A percentile compares a stretch with the other conserved stretches of the same genome.
Evolutionary conservation across 2,113 vertebrate species (phyloP).

Genomic region (Corythornis vintsioides): DNA sequence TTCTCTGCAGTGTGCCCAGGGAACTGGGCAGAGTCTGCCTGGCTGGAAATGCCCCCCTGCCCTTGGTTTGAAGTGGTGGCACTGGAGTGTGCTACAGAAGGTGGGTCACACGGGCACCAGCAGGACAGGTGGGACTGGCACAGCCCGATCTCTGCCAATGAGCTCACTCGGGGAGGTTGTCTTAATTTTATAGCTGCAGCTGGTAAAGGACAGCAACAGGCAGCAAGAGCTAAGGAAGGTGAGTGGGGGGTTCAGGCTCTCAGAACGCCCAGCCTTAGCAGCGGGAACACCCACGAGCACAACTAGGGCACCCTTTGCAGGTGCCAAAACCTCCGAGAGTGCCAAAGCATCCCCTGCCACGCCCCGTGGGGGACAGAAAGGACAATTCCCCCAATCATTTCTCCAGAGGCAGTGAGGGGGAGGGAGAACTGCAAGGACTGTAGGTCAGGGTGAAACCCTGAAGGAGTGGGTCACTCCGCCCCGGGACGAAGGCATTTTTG

Average conservation of each 20-base stretch:
- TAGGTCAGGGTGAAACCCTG: background rate
- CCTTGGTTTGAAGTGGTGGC: background rate
- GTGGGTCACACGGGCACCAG: background rate
- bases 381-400: background rate
- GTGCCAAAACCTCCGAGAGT: background rate
- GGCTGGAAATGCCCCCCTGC: background rate
- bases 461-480: no score
- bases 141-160: background rate
- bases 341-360: background rate
- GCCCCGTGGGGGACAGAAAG: background rate
- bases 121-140: no score
- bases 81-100: background rate
- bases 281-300: background rate
- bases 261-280: background rate
- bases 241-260: fast-evolving
- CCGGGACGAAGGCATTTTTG: background rate
- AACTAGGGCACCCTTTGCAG: background rate
- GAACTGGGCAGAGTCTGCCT: background rate
- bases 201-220: background rate
- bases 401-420: background rate
- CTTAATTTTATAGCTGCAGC: background rate
- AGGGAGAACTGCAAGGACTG: background rate
- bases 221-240: background rate
- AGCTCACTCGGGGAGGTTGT: background rate
- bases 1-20: background rate